Evolutionary conservation across 2,888 invertebrate species (phyloP).

Genomic region (Marasmarcha lunaedactyla): DNA sequence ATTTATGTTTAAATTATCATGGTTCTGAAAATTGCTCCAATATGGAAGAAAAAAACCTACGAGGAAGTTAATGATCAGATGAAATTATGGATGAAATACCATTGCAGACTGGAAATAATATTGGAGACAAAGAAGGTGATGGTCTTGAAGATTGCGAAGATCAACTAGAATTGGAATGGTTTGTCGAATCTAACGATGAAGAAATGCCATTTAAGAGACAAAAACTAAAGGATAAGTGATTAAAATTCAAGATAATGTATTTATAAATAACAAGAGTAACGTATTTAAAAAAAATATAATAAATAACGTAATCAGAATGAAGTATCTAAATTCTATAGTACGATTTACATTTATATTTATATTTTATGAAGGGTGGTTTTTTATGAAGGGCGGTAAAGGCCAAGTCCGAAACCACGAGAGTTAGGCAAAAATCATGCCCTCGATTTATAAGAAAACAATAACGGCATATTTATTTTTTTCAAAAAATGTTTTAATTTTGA

Average conservation of each 20-base stretch:
- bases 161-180: slow-evolving; percentile 16
- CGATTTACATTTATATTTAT: slow-evolving; percentile 5
- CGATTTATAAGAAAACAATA: too few relatives aligned
- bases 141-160: slow-evolving; percentile 17
- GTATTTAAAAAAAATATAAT: slow-evolving; percentile 10
- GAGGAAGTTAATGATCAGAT: slow-evolving; percentile 14
- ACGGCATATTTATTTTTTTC: too few relatives aligned
- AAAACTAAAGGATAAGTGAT: slow-evolving; percentile 18
- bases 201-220: slow-evolving; percentile 18
- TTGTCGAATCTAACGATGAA: slow-evolving; percentile 19
- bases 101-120: slow-evolving; percentile 16
- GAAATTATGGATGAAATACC: slow-evolving; percentile 8
- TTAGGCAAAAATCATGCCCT: too few relatives aligned
- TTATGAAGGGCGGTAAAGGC: too few relatives aligned
- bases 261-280: slow-evolving; percentile 12
- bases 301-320: slow-evolving; percentile 3
- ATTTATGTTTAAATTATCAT: slow-evolving; percentile 9
- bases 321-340: slow-evolving; percentile 5
- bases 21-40: slow-evolving; percentile 14
- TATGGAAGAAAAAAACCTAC: slow-evolving; percentile 13
- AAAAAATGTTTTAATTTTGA: too few relatives aligned
- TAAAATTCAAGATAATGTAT: slow-evolving; percentile 16
- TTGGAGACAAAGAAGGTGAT: slow-evolving; percentile 13
- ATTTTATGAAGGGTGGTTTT: neutral
- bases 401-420: too few relatives aligned